Conservation (phyloP, 2,888 invertebrate species). For the Lacanobia wlatinum region DNA sequence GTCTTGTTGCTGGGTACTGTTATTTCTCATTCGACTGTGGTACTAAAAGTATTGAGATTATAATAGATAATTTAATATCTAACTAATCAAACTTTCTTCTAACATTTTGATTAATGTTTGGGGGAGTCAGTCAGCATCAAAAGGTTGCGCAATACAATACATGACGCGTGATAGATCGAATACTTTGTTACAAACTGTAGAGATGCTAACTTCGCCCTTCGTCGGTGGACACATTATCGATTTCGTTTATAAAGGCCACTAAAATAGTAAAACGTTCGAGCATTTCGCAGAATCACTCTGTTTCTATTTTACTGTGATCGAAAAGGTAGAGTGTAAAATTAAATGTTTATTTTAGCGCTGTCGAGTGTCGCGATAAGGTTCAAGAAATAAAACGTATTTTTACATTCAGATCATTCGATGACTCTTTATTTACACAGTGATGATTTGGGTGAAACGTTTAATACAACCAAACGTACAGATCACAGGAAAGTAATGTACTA, state of each 20-base stretch:
- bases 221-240: constrained; percentile 31
- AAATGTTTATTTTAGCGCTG: constrained; percentile 29
- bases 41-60: background rate
- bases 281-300: constrained; percentile 47
- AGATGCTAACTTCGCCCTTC: constrained; percentile 2
- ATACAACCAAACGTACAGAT: constrained; percentile 85
- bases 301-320: constrained; percentile 48
- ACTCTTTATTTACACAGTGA: constrained; percentile 89
- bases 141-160: background rate
- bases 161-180: constrained; percentile 20
- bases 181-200: constrained; percentile 4
- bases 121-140: background rate
- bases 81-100: background rate
- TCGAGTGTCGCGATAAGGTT: constrained; percentile 1
- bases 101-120: background rate
- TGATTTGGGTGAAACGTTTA: constrained; percentile 79
- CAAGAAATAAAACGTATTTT: constrained; percentile 78
- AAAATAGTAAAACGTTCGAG: constrained; percentile 50
- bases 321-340: constrained; percentile 37
- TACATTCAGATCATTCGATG: constrained; percentile 90
- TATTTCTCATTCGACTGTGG: background rate
- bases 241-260: constrained; percentile 31
- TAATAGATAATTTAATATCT: too few relatives aligned
- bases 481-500: constrained; percentile 83
- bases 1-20: background rate